phyloP scores from a whole-genome alignment of 2,797 vertebrate species.

The Enteromius radiatus region DNA sequence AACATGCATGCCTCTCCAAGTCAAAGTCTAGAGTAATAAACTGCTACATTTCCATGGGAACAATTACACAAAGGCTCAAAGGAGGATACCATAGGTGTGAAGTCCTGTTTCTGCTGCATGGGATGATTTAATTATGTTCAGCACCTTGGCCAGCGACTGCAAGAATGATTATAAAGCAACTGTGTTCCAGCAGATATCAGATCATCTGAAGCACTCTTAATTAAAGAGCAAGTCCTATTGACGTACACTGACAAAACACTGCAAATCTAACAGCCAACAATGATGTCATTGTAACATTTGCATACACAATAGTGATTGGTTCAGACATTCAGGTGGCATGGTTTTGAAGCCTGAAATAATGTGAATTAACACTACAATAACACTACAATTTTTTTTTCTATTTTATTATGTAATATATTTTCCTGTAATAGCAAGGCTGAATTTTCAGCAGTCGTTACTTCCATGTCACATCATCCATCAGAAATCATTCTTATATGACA shows the following conservation, averaged over 20 bases:
- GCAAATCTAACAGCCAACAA: background rate
- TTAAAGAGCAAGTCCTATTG: background rate
- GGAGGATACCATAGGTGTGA: background rate
- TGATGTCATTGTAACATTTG: background rate
- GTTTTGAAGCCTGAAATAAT: background rate
- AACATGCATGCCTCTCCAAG: slow-evolving; percentile 22
- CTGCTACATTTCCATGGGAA: background rate
- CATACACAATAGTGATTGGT: background rate
- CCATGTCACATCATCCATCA: background rate
- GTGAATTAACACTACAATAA: background rate
- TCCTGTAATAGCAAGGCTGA: background rate
- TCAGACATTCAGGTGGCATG: background rate
- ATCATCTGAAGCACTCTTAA: background rate
- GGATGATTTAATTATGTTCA: slow-evolving; percentile 65
- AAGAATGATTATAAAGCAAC: background rate
- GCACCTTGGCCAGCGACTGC: slow-evolving; percentile 75
- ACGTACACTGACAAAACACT: background rate
- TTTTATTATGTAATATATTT: background rate
- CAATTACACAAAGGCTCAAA: slow-evolving; percentile 8
- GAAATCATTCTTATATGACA: background rate
- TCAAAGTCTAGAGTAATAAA: slow-evolving; percentile 11
- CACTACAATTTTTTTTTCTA: too few relatives aligned
- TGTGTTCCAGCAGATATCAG: background rate
- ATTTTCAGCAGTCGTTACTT: background rate
- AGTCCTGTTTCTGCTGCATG: slow-evolving; percentile 9